A percentile compares a stretch with the other conserved stretches of the same genome.
Evolutionary conservation across 1,140 invertebrate genomes (phyloP).

Genomic region (Drepana arcuata): DNA sequence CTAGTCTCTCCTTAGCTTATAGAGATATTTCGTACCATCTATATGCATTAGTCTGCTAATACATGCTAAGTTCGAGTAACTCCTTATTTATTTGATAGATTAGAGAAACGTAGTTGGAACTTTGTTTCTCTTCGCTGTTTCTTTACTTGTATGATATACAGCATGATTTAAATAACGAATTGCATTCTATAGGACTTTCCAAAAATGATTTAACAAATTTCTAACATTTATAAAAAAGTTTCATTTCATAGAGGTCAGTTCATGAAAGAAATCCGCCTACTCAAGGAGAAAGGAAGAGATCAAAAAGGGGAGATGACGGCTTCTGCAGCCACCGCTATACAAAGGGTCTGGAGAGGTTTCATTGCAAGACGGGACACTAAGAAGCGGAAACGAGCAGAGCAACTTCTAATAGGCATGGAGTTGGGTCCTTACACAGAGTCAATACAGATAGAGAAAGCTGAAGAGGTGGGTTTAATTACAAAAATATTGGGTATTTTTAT

Average conservation of each 20-base stretch:
- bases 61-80: too few relatives aligned
- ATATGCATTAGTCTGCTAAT: too few relatives aligned
- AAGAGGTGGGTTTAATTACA: slow-evolving; percentile 36
- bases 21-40: too few relatives aligned
- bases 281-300: slow-evolving; percentile 82
- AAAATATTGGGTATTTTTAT: too few relatives aligned
- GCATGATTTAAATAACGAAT: too few relatives aligned
- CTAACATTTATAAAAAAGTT: background rate
- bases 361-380: slow-evolving; percentile 79
- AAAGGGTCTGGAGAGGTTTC: slow-evolving; percentile 87
- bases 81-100: too few relatives aligned
- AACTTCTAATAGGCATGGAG: slow-evolving; percentile 88
- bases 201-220: background rate
- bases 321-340: slow-evolving; percentile 82
- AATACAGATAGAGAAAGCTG: slow-evolving; percentile 50
- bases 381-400: slow-evolving; percentile 83
- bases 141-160: too few relatives aligned
- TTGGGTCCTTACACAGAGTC: slow-evolving; percentile 67
- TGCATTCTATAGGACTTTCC: too few relatives aligned
- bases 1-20: too few relatives aligned
- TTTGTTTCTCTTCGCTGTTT: too few relatives aligned
- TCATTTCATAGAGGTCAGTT: slow-evolving; percentile 81
- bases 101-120: too few relatives aligned
- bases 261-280: slow-evolving; percentile 88
- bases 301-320: slow-evolving; percentile 71